Evolutionary conservation across 2,113 vertebrate genomes (phyloP), one percentile per base, ranked within the genome.

Genomic region (Nibea coibor): DNA sequence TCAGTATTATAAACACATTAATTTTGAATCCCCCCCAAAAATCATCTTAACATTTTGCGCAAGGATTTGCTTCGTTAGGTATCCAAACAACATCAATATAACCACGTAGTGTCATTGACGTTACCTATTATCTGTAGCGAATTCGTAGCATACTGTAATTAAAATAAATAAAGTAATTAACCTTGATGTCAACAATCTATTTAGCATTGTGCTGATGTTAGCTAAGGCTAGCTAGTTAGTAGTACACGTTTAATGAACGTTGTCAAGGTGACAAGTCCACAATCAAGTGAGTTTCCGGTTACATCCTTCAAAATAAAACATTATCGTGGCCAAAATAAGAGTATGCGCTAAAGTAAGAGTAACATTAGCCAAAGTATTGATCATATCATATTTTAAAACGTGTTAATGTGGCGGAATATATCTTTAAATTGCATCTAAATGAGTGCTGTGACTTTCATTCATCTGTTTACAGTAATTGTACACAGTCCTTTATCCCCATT

Each of bases 1-100:
- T 1, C 4, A 4, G 3, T 1, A 5, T 17, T 16, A 24, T 16
- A 24, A 1, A 26, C 16, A 16, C 1, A 11, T 5, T 24, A 6
- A 24, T 57, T 57, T 28, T 16, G 24, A 26, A 26, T 2, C 24
- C 24, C 24, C 24, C 24, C 24, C 24, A 26, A 26, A 26, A 26
- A 26, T 26, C 24, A 26, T 26, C 24, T 26, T 26, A 39, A 39
- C 8, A 39, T 39, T 39, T 39, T 9, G 35, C 35, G 35, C 35
- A 39, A 39, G 0, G 6, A 53, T 35, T 53, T 53, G 10, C 15
- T 50, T 10, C 11, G 12, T 51, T 31, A 50, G 1, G 47, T 15
- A 31, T 19, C 5, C 22, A 64, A 19, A 28, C 26, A 10, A 61
- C 28, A 4, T 17, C 9, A 22, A 39, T 20, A 9, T 26, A 45